Percentiles rank a stretch among this genome's conserved stretches.
phyloP scores from a whole-genome alignment of 2,797 vertebrate genomes.

The Uromys caudimaculatus region DNA sequence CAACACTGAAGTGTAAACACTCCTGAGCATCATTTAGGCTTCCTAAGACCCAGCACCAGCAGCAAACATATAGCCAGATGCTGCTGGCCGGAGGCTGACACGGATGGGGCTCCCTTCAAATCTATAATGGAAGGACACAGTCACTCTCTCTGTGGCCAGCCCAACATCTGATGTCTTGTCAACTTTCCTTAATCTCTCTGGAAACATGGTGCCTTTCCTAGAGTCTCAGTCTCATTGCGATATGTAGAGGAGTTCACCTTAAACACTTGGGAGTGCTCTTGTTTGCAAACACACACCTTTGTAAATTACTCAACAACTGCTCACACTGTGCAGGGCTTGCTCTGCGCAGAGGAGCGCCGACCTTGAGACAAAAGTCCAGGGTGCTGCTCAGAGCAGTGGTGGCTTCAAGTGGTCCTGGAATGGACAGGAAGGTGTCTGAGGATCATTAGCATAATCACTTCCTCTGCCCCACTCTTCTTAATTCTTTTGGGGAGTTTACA shows the following conservation, averaged over 20 bases:
- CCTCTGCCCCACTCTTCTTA: neutral
- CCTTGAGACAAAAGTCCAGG: neutral
- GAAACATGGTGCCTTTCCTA: neutral
- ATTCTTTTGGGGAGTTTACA: neutral
- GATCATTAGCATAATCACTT: neutral
- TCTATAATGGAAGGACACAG: neutral
- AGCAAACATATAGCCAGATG: neutral
- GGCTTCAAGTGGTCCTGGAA: neutral
- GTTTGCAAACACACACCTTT: neutral
- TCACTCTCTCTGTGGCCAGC: neutral
- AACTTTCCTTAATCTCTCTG: neutral
- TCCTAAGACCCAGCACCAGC: neutral
- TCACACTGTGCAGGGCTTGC: no score
- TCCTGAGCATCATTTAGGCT: neutral
- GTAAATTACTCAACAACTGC: neutral
- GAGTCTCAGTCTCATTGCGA: neutral
- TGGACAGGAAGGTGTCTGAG: neutral
- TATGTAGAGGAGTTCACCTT: neutral
- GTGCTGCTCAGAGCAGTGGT: neutral
- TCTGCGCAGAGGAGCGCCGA: rapidly evolving
- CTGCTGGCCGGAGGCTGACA: neutral
- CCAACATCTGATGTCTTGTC: neutral
- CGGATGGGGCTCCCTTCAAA: neutral
- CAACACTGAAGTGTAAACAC: neutral
- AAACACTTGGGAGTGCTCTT: neutral